Evolutionary conservation across 2,888 invertebrate genomes (phyloP), one percentile per base, ranked within the genome.

Genomic region (Orthosia incerta): DNA sequence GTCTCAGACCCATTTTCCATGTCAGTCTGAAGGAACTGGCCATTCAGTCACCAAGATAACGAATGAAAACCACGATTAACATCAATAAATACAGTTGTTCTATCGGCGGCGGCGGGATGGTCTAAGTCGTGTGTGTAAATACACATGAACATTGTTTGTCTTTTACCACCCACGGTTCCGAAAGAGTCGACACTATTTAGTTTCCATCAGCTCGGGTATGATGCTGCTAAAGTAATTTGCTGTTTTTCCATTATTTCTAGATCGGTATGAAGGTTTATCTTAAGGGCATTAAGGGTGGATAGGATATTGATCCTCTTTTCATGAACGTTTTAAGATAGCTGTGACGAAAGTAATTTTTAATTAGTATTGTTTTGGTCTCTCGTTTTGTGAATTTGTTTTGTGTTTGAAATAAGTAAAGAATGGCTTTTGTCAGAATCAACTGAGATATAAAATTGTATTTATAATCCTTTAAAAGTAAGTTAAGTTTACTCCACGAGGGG

Each of bases 171-270:
- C 39, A 65, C 20, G 11, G 0, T 13, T 2, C 9, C 4, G 13
- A 15, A 39, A 39, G 39, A 39, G 9, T 39, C 39, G 39, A 39
- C 3, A 51, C 31, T 78, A 39, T 78, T 78, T 80, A 45, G 67
- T 80, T 79, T 80, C 26, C 76, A 79, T 79, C 60, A 60, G 13
- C 20, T 50, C 11, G 13, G 23, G 50, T 31, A 51, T 12, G 13
- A 62, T 15, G 59, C 11, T 48, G 48, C 20, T 46, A 1, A 48
- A 39, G 76, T 76, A 67, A 20, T 61, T 68, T 39, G 46, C 3
- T 46, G 57, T 65, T 70, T 62, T 61, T 53, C 55, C 76, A 70
- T 79, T 70, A 79, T 76, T 65, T 45, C 53, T 16, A 53, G 69
- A 76, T 69, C 31, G n/a, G 16, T 62, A 45, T 31, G 15, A 65